phyloP scores from a whole-genome alignment of 1,140 invertebrate species.

The Drosophila nebulosa region DNA sequence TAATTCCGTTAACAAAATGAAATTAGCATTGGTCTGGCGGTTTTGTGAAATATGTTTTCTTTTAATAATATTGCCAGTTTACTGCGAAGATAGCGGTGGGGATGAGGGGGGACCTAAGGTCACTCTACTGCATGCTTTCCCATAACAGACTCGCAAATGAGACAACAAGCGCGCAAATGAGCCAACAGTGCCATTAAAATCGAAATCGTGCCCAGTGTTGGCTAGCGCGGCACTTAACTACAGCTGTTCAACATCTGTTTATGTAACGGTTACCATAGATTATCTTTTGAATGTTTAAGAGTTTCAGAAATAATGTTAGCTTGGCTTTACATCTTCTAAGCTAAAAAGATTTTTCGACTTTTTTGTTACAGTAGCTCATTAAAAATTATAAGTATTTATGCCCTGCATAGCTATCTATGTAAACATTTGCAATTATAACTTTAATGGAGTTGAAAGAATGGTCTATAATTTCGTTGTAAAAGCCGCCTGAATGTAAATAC shows the following conservation, averaged over 20 bases:
- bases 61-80: not conserved
- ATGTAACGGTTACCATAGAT: not conserved
- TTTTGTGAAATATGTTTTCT: not conserved
- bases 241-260: not conserved
- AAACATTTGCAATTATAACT: no score
- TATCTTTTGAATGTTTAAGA: not conserved
- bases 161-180: no score
- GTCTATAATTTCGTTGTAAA: no score
- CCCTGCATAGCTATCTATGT: not conserved
- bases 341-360: no score
- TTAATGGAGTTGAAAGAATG: no score
- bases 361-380: no score
- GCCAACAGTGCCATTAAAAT: not conserved
- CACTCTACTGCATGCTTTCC: not conserved
- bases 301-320: no score
- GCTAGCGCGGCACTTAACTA: not conserved
- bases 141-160: not conserved
- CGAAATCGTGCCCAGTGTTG: not conserved
- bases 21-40: not conserved
- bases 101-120: not conserved
- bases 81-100: not conserved
- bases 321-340: no score
- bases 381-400: no score
- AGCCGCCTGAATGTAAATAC: no score
- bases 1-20: not conserved